phyloP scores from a whole-genome alignment of 1,140 invertebrate species.

The Cryptotermes secundus region DNA sequence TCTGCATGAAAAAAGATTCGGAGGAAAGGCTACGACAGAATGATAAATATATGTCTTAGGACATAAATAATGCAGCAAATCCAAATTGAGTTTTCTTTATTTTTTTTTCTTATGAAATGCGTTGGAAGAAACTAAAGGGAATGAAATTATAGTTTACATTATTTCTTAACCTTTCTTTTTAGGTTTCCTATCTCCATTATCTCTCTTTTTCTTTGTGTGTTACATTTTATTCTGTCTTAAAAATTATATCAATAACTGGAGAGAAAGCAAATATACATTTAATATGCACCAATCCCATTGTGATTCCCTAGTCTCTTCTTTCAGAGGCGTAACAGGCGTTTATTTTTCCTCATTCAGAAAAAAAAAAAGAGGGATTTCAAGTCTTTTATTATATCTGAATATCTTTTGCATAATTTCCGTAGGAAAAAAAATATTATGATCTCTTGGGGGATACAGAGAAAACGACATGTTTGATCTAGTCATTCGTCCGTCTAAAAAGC shows the following conservation, averaged over 20 bases:
- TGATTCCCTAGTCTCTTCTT: neutral
- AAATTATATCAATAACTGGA: constrained; percentile 25
- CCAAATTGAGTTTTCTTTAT: constrained; percentile 37
- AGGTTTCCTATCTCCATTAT: neutral
- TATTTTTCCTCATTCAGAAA: neutral
- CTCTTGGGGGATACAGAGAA: neutral
- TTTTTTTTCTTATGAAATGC: constrained; percentile 20
- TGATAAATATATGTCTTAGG: constrained; percentile 13
- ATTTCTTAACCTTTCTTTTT: neutral
- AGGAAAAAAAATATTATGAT: neutral
- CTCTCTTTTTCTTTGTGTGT: neutral
- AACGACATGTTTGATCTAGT: constrained; percentile 8
- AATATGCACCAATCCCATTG: constrained; percentile 25
- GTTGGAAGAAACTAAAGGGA: neutral
- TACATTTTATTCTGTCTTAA: neutral
- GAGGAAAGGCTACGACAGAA: constrained; percentile 26
- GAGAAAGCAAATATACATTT: constrained; percentile 22
- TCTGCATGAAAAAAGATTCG: constrained; percentile 26
- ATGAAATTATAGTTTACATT: constrained; percentile 13
- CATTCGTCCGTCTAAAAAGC: neutral
- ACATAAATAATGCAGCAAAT: constrained; percentile 39
- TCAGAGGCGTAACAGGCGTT: neutral
- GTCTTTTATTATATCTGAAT: constrained; percentile 8
- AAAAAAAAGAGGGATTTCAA: neutral
- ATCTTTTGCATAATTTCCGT: neutral